Evolutionary conservation across 2,113 vertebrate species (phyloP).

Genomic region (Pionites leucogaster): DNA sequence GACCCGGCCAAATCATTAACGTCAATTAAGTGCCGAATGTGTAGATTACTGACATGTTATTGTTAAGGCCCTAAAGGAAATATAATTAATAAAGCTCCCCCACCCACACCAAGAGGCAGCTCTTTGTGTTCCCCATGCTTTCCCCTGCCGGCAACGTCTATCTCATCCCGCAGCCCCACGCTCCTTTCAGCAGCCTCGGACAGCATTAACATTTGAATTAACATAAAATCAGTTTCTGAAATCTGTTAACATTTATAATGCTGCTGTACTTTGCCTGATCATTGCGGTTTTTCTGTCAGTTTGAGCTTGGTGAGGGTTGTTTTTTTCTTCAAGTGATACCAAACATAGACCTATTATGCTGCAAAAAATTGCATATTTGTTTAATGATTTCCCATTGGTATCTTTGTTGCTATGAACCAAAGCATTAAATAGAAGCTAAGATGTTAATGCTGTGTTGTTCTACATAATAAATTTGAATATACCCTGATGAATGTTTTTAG

Average conservation of each 20-base stretch:
- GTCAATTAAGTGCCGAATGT: slow-evolving; percentile 27
- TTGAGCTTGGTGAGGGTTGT: background rate
- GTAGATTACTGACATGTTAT: slow-evolving; percentile 26
- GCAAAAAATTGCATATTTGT: slow-evolving; percentile 57
- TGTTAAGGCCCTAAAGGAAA: slow-evolving; percentile 54
- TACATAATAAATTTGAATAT: slow-evolving; percentile 67
- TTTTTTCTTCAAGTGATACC: background rate
- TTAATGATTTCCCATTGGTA: slow-evolving; percentile 69
- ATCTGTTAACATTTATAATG: slow-evolving; percentile 34
- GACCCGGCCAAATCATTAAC: slow-evolving; percentile 45
- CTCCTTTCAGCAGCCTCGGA: slow-evolving; percentile 28
- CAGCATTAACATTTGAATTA: slow-evolving; percentile 18
- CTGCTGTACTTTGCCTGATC: background rate
- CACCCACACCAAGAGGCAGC: background rate
- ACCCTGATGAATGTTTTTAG: slow-evolving; percentile 46
- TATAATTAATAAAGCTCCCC: slow-evolving; percentile 50
- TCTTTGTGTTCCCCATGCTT: slow-evolving; percentile 31
- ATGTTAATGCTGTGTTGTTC: slow-evolving; percentile 55
- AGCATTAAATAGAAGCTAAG: slow-evolving; percentile 54
- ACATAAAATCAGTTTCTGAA: slow-evolving; percentile 38
- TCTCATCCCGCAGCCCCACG: background rate
- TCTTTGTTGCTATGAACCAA: slow-evolving; percentile 68
- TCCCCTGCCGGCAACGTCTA: background rate
- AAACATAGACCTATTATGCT: slow-evolving; percentile 25
- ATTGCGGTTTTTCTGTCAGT: background rate